Evolutionary conservation across 2,888 invertebrate species (phyloP), one percentile per base, ranked within the genome.

Genomic region (Tipula unca): DNA sequence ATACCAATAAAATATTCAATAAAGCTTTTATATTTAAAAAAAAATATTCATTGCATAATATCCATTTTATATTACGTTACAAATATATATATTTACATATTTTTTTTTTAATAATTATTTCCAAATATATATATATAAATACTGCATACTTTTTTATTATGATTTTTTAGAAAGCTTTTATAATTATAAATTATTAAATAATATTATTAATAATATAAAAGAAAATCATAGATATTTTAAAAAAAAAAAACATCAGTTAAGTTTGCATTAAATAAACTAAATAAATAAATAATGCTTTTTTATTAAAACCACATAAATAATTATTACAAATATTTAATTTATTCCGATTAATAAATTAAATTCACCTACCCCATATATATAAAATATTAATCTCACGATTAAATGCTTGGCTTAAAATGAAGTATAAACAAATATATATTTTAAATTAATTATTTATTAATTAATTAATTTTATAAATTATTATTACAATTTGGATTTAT

Each of bases 381-480:
- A 69, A 48, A 48, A 48, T 69, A 25, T 69, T 8, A 69, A 69
- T 10, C 20, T 25, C 25, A 2, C 25, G 6, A 25, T n/a, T n/a
- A 69, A 69, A 69, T 69, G 69, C 69, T 69, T 69, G 69, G 69
- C 69, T 69, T 69, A 69, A 69, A 69, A 69, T 69, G 69, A 69
- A 69, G 69, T 69, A 25, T 69, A 25, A 69, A 20, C 69, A 20
- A 69, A 25, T 25, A 69, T 69, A 48, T 48, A 17, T 17, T 48
- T 48, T 48, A 13, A 42, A 17, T 17, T 17, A 20, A 17, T 17
- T 20, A 54, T 54, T 54, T 54, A 54, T 54, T 54, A 54, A 3
- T 6, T 54, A 54, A 39, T 54, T 54, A 48, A 48, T 48, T 48
- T 48, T 48, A 17, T 48, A n/a, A 48, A 48, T 48, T 48, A n/a